phyloP scores from a whole-genome alignment of 2,888 invertebrate genomes.

The Osmoderma eremita region DNA sequence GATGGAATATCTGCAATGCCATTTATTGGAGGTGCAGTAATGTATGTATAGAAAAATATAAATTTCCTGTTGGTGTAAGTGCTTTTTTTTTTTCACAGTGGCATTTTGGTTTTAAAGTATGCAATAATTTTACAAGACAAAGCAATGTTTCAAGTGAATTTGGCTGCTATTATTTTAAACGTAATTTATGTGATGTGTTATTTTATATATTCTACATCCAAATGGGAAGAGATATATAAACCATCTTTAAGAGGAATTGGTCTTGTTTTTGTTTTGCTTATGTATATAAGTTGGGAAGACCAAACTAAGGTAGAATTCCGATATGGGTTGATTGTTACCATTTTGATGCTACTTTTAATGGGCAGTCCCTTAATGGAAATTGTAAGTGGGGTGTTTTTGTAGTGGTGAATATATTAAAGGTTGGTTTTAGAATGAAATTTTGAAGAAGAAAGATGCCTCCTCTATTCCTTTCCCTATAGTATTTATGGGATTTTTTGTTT shows the following conservation, averaged over 20 bases:
- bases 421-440: slow-evolving; percentile 75
- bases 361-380: slow-evolving; percentile 77
- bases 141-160: slow-evolving; percentile 82
- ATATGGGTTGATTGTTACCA: slow-evolving; percentile 77
- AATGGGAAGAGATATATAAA: slow-evolving; percentile 65
- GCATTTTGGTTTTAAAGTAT: slow-evolving; percentile 79
- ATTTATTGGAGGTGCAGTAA: slow-evolving; percentile 79
- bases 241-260: slow-evolving; percentile 69
- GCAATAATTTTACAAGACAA: slow-evolving; percentile 78
- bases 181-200: slow-evolving; percentile 74
- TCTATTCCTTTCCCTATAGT: slow-evolving; percentile 90
- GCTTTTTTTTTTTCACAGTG: slow-evolving; percentile 65
- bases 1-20: slow-evolving; percentile 74
- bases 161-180: slow-evolving; percentile 78
- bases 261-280: slow-evolving; percentile 70
- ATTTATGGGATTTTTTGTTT: slow-evolving; percentile 81
- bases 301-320: slow-evolving; percentile 73
- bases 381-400: slow-evolving; percentile 64
- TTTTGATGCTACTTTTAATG: slow-evolving; percentile 73
- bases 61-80: neutral
- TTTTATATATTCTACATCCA: slow-evolving; percentile 71
- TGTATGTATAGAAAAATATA: slow-evolving; percentile 70
- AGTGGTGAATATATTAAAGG: neutral
- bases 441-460: slow-evolving; percentile 83
- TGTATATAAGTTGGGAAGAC: slow-evolving; percentile 75